Conservation (phyloP, 2,888 invertebrate genomes). For the Tolmerus cingulatus region DNA sequence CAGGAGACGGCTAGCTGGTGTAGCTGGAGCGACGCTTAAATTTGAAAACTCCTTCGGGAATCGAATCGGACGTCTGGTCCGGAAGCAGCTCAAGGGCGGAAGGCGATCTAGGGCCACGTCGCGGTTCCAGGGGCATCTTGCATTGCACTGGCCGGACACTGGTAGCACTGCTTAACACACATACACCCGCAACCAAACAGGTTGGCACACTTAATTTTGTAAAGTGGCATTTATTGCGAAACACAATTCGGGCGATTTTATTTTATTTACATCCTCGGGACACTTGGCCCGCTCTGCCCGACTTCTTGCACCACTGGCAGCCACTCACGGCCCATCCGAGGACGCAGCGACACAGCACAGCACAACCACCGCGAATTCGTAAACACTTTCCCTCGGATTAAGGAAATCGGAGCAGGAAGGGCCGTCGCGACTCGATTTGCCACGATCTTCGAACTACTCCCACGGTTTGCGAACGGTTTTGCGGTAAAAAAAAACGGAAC, state of each 20-base stretch:
- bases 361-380: not conserved
- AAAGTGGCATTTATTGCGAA: not conserved
- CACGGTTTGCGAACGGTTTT: not conserved
- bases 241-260: not conserved
- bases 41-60: not conserved
- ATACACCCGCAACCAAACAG: not conserved
- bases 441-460: not conserved
- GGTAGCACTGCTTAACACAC: not conserved
- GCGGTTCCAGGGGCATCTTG: not conserved
- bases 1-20: not conserved
- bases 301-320: not conserved
- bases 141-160: not conserved
- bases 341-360: not conserved
- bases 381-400: not conserved
- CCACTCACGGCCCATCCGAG: not conserved
- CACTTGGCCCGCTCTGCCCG: not conserved
- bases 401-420: not conserved
- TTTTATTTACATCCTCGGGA: not conserved
- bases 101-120: not conserved
- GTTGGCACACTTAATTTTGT: not conserved
- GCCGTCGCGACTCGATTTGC: not conserved
- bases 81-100: not conserved
- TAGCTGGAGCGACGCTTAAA: not conserved
- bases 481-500: not conserved
- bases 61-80: not conserved